Conservation (phyloP, 2,888 invertebrate species). For the Cantharis rustica region DNA sequence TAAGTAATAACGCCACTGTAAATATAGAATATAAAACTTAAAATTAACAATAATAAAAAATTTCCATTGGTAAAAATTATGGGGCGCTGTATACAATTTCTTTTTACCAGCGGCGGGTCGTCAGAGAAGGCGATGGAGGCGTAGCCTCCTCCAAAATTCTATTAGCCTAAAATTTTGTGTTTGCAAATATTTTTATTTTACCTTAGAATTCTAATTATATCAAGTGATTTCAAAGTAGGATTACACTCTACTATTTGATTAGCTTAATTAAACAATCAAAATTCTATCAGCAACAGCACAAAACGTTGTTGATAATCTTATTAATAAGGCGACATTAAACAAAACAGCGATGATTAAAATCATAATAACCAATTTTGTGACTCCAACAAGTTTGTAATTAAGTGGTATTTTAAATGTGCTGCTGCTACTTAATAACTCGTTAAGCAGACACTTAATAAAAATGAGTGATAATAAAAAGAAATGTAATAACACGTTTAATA, state of each 20-base stretch:
- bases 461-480: neutral
- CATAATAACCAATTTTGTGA: neutral
- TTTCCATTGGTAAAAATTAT: too few species aligned
- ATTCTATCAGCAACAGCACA: neutral
- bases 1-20: neutral
- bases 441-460: neutral
- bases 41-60: too few species aligned
- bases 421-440: neutral
- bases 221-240: too few species aligned
- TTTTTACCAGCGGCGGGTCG: too few species aligned
- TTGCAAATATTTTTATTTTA: too few species aligned
- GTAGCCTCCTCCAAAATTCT: too few species aligned
- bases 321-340: neutral
- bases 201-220: too few species aligned
- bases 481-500: neutral
- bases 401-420: neutral
- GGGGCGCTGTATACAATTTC: too few species aligned
- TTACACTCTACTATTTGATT: too few species aligned
- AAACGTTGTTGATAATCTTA: neutral
- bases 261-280: neutral
- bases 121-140: too few species aligned
- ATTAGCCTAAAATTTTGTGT: too few species aligned
- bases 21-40: too few species aligned
- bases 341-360: neutral
- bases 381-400: neutral